Evolutionary conservation across 2,113 vertebrate genomes (phyloP), one percentile per base, ranked within the genome.

Genomic region (Edolisoma coerulescens): DNA sequence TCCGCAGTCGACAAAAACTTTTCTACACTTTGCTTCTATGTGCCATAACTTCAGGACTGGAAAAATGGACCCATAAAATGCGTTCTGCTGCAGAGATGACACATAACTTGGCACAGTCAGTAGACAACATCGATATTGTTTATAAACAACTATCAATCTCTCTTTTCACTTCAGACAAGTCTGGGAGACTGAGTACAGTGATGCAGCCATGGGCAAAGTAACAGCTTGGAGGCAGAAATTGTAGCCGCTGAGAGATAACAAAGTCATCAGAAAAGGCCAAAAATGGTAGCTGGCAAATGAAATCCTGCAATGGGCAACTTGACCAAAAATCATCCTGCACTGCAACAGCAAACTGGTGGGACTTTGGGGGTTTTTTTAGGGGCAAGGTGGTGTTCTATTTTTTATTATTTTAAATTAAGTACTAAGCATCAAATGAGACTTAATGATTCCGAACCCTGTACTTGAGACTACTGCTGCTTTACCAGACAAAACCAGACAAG

Each of bases 351-450:
- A 71, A 54, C 12, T 52, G 44, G 16, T 3, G 2, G 18, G 16
- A 44, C 45, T 74, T 63, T 16, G 24, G 13, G 15, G 17, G 0
- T 0, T 42, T 37, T 68, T 35, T 42, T 64, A 45, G 6, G 23
- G n/a, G 21, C 16, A 33, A 28, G 10, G 13, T 7, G 11, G 9
- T 32, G 10, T 17, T 64, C 64, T 6, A 2, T 0, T 4, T 61
- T 85, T 59, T 37, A 18, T 78, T 57, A 33, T 42, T 67, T 89
- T 53, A 23, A 53, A 41, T 70, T 47, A 86, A 69, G 14, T 61
- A 69, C 21, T 47, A 65, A 61, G 37, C 33, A 79, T 79, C 47
- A 74, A 30, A 86, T 32, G 20, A 70, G 6, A 81, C 23, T 30
- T 37, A 63, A 2, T 67, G 49, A 52, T 77, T 59, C n/a, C 50